Percentiles rank a stretch among this genome's conserved stretches.
Conservation (phyloP, 2,113 vertebrate genomes). For the Anhinga rufa region DNA sequence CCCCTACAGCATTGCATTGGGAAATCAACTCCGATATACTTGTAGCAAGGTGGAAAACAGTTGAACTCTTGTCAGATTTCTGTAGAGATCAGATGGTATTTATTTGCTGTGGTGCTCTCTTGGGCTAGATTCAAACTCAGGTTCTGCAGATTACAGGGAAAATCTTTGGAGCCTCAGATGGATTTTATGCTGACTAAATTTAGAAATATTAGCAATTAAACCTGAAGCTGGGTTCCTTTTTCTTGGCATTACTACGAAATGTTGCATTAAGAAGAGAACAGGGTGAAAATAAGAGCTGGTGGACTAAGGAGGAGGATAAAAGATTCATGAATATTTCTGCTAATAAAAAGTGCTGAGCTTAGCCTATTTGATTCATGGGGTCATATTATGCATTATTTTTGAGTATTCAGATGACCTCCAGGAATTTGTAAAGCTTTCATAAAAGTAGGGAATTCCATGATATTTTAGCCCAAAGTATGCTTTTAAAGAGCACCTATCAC, state of each 20-base stretch:
- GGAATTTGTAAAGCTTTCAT: constrained; percentile 60
- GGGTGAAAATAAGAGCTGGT: constrained; percentile 53
- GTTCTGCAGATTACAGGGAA: constrained; percentile 56
- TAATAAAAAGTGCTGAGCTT: constrained; percentile 65
- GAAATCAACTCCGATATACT: constrained; percentile 49
- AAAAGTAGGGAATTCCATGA: constrained; percentile 6
- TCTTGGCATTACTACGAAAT: constrained; percentile 66
- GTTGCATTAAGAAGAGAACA: constrained; percentile 59
- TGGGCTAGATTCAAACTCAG: constrained; percentile 52
- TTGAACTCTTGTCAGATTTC: constrained; percentile 60
- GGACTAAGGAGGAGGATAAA: constrained; percentile 57
- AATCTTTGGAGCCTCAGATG: constrained; percentile 31
- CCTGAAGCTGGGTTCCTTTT: constrained; percentile 41
- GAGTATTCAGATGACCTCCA: constrained; percentile 55
- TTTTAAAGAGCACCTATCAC: constrained; percentile 2
- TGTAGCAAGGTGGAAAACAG: constrained; percentile 57
- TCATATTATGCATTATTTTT: constrained; percentile 56
- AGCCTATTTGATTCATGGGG: constrained; percentile 58
- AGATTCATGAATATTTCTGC: constrained; percentile 66
- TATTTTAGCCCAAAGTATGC: constrained; percentile 11
- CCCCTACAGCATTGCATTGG: constrained; percentile 52
- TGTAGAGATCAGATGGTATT: constrained; percentile 68
- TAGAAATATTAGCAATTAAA: constrained; percentile 70
- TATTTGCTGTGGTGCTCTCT: constrained; percentile 61
- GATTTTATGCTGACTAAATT: constrained; percentile 67